Percentiles rank a stretch among this genome's conserved stretches.
Conservation (phyloP, 2,888 invertebrate genomes). For the Orchestes rusci region DNA sequence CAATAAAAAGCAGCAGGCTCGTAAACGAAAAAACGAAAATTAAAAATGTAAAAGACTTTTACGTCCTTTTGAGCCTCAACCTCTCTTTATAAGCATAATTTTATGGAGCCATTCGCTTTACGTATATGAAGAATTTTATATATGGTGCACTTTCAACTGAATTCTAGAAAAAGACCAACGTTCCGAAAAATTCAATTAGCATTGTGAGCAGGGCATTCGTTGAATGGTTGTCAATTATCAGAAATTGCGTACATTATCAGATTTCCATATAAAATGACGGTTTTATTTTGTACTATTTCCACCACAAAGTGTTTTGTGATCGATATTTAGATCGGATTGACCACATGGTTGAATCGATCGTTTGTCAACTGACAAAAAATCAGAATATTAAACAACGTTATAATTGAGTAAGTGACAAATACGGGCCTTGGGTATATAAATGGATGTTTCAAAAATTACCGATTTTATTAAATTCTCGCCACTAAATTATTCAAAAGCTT, state of each 20-base stretch:
- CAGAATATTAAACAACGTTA: too few species aligned
- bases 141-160: constrained; percentile 2
- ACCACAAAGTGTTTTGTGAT: too few species aligned
- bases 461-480: constrained; percentile 10
- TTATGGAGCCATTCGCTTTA: constrained; percentile 1
- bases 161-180: not conserved
- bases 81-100: constrained; percentile 8
- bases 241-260: too few species aligned
- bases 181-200: constrained; percentile 1
- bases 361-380: too few species aligned
- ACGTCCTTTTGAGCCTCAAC: constrained; percentile 9
- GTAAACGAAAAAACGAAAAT: constrained; percentile 6
- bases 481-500: constrained; percentile 9
- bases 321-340: too few species aligned
- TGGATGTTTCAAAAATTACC: constrained; percentile 7
- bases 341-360: too few species aligned
- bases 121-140: constrained; percentile 7
- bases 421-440: too few species aligned
- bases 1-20: constrained; percentile 8
- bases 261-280: too few species aligned
- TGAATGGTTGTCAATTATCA: too few species aligned
- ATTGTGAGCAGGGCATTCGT: too few species aligned
- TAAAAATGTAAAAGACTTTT: constrained; percentile 11
- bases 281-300: too few species aligned
- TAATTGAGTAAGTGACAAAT: too few species aligned